These are phyloP conservation scores for Drosophila mimica DNA, from an alignment of 2,888 invertebrate species.

Conservation along the genomic window DNA sequence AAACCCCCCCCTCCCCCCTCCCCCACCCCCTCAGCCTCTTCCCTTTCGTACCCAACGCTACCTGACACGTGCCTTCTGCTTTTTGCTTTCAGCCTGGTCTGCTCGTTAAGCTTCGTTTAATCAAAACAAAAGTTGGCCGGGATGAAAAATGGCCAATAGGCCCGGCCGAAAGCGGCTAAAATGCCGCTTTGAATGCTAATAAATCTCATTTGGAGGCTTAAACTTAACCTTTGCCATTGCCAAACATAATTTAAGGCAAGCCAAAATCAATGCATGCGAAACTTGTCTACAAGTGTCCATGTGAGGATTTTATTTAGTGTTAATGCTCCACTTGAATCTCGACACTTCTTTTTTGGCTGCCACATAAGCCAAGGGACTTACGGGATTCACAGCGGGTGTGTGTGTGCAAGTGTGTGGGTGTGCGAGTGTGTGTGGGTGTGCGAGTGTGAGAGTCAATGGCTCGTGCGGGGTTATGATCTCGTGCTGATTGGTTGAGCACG, in stretches of 20 bases:
- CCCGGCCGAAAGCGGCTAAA: slow-evolving; percentile 66
- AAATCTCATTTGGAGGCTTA: slow-evolving; percentile 77
- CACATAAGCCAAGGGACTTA: slow-evolving; percentile 46
- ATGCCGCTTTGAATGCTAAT: slow-evolving; percentile 82
- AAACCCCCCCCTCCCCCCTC: slow-evolving; percentile 5
- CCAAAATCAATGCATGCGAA: slow-evolving; percentile 13
- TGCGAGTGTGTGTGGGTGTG: slow-evolving; percentile 24
- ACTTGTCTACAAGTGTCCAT: slow-evolving; percentile 49
- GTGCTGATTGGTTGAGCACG: slow-evolving; percentile 43
- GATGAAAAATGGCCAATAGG: slow-evolving; percentile 78
- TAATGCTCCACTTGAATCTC: slow-evolving; percentile 39
- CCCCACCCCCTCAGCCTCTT: slow-evolving; percentile 8
- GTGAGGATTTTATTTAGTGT: slow-evolving; percentile 35
- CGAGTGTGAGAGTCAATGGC: slow-evolving; percentile 57
- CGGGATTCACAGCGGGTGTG: slow-evolving; percentile 6
- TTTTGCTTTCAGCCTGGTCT: slow-evolving; percentile 24
- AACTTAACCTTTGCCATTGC: slow-evolving; percentile 65
- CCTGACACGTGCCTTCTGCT: slow-evolving; percentile 32
- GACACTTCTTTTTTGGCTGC: slow-evolving; percentile 25
- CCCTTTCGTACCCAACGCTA: slow-evolving; percentile 5
- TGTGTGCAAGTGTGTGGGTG: slow-evolving; percentile 30
- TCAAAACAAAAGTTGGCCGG: slow-evolving; percentile 80
- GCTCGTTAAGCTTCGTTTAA: slow-evolving; percentile 82
- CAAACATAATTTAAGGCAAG: slow-evolving; percentile 64
- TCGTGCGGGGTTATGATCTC: slow-evolving; percentile 45